Evolutionary conservation across 2,797 vertebrate species (phyloP), one percentile per base, ranked within the genome.

Genomic region (Microctenopoma stevenorrisi): DNA sequence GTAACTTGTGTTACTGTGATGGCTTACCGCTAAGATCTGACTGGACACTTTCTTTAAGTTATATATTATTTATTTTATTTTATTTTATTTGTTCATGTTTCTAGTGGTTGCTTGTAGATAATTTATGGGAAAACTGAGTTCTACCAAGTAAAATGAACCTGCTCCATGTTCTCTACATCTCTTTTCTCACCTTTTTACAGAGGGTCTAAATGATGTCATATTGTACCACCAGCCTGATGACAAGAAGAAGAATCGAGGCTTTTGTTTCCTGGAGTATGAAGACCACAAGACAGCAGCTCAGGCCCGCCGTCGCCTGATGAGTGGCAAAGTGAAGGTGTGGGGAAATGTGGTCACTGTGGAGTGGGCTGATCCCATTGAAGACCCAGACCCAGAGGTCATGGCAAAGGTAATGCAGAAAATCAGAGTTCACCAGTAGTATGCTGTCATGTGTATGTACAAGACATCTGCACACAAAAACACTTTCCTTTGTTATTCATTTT

Each of bases 121-220:
- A 35, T 35, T 35, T 35, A 18, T 61, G 0, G 33, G 14, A 43
- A 43, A 3, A 5, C 0, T 28, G 25, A 50, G 61, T 56, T 48
- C 1, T 54, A 15, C 4, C 43, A 2, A 60, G 37, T 50, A 13
- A 35, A 55, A 14, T 18, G 9, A 52, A 1, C 25, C 7, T 53
- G 3, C 7, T 58, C 5, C 16, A 9, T 70, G 54, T 64, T 61
- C 30, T 68, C 40, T 12, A 50, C 55, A 15, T 53, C 14, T 63
- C 30, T 68, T 33, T 33, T 33, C 30, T 5, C 30, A 6, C 30
- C 42, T 14, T 25, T 26, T 74, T 57, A 60, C 42, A 99, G 98
- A 99, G 95, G 97, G 98, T 90, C 96, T 99, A 91, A 98, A 96
- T 90, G 98, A 99, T 87, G 97, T 99, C 89, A 99, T 99, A 95